Base-by-base conservation (phyloP, 1,140 invertebrate genomes). In the Stegodyphus mimosarum region DNA sequence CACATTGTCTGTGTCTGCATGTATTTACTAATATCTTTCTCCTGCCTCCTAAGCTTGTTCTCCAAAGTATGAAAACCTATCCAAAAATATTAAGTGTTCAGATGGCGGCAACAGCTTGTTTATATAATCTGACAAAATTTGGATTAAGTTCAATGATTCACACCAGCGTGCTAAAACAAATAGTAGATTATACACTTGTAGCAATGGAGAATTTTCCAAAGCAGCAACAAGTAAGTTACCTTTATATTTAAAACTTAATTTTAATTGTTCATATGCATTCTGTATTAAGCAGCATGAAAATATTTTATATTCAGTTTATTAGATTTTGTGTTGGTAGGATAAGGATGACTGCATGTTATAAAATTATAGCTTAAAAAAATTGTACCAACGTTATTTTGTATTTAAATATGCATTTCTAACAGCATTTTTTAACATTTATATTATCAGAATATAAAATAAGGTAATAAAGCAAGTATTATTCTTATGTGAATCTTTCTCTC, bases 71-170 rank as follows among this genome's bases (percentile, higher is more conserved):
- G 95, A 92, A 92, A 88, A 90, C 91, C 48, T 93, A 95, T 90
- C 92, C 93, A 6, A 92, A 92, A 73, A 91, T 93, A 77, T 92
- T 94, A 83, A 92, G 92, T 49, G 93, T 96, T 64, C 95, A 96
- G 91, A 94, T 95, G 92, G 94, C 95, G 64, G 94, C 94, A 9
- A 95, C 95, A 52, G 95, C 95, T 49, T 96, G 95, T 89, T 91
- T 96, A 18, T 96, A 96, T 89, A 95, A 95, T 90, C 91, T 96
- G 18, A 95, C 94, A 1, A 94, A 94, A 88, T 93, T 93, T 17
- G 93, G 94, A 87, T 89, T 94, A 5, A 93, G 93, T 2, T 88
- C 90, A 73, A 93, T 93, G 88, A 93, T 95, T 75, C 94, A 95
- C 90, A 94, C 94, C 2, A 91, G 91, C 15, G 90, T 93, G 85